A percentile compares a stretch with the other conserved stretches of the same genome.
phyloP scores from a whole-genome alignment of 2,888 invertebrate species.

The Coelopa pilipes region DNA sequence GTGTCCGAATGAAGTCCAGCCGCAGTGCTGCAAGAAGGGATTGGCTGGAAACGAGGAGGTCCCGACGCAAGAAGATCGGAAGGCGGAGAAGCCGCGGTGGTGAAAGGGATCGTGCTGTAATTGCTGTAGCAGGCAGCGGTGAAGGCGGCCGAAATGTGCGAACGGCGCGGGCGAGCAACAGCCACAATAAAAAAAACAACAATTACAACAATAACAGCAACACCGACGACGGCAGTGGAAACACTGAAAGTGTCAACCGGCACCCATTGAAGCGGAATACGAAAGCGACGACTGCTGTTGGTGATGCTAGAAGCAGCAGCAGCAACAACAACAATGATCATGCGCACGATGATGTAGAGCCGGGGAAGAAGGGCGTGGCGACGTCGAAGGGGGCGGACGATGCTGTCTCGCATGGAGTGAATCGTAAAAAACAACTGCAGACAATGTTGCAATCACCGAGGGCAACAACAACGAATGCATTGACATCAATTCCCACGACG shows the following conservation, averaged over 20 bases:
- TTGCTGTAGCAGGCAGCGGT: background rate
- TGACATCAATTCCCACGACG: conserved; percentile 38
- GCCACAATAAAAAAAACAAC: too few relatives aligned
- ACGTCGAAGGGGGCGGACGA: background rate
- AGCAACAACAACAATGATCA: too few relatives aligned
- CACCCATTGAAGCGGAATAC: background rate
- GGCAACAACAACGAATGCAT: conserved; percentile 39
- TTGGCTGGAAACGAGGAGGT: conserved; percentile 36
- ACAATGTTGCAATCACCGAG: conserved; percentile 55
- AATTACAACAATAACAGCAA: too few relatives aligned
- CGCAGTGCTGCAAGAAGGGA: conserved; percentile 12
- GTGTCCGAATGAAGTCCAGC: conserved; percentile 24
- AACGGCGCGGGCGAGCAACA: conserved; percentile 28
- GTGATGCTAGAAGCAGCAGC: conserved; percentile 1
- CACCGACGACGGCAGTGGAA: conserved; percentile 20
- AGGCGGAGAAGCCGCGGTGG: background rate
- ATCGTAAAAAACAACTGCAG: conserved; percentile 56
- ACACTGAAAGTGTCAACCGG: conserved; percentile 31
- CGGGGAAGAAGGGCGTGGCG: too few relatives aligned
- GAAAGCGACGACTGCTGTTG: conserved; percentile 6
- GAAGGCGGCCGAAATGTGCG: conserved; percentile 25
- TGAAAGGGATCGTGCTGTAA: background rate
- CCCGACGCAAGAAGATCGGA: too few relatives aligned
- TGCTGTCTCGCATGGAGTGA: conserved; percentile 8
- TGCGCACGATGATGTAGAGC: too few relatives aligned